Conservation (phyloP, 2,888 invertebrate species). For the Chymomyza procnemis region DNA sequence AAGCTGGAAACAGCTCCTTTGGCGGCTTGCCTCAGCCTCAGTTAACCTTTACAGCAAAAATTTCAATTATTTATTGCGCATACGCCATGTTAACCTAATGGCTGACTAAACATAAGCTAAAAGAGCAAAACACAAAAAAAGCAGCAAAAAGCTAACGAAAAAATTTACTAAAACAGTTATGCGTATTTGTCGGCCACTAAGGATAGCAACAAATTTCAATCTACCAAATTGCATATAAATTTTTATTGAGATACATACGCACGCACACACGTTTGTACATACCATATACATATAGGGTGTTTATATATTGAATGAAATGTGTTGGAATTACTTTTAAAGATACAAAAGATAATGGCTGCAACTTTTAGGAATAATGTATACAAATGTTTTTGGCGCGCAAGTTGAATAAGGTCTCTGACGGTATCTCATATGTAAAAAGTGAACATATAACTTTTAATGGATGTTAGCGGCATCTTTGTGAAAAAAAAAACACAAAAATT, state of each 20-base stretch:
- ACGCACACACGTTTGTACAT: background rate
- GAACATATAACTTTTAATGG: too few relatives aligned
- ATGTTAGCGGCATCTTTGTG: too few relatives aligned
- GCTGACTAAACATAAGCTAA: conserved; percentile 40
- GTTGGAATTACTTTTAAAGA: background rate
- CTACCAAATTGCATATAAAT: conserved; percentile 32
- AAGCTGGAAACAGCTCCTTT: conserved; percentile 27
- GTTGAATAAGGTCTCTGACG: too few relatives aligned
- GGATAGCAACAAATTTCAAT: conserved; percentile 28
- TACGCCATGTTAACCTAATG: conserved; percentile 59
- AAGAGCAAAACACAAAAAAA: conserved; percentile 42
- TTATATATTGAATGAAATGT: background rate
- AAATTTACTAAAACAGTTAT: conserved; percentile 12
- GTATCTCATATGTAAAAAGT: too few relatives aligned
- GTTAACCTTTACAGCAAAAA: conserved; percentile 50
- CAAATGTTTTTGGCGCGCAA: background rate
- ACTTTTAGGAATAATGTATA: background rate
- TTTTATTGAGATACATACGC: conserved; percentile 7
- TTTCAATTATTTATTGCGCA: conserved; percentile 67
- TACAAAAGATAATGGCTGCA: background rate
- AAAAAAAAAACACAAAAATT: too few relatives aligned
- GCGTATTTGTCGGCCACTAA: background rate
- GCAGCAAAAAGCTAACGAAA: conserved; percentile 9
- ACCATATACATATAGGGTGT: background rate
- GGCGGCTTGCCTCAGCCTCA: conserved; percentile 22